A percentile compares a stretch with the other conserved stretches of the same genome.
Conservation (phyloP, 2,888 invertebrate genomes). For the Cosmopolites sordidus region DNA sequence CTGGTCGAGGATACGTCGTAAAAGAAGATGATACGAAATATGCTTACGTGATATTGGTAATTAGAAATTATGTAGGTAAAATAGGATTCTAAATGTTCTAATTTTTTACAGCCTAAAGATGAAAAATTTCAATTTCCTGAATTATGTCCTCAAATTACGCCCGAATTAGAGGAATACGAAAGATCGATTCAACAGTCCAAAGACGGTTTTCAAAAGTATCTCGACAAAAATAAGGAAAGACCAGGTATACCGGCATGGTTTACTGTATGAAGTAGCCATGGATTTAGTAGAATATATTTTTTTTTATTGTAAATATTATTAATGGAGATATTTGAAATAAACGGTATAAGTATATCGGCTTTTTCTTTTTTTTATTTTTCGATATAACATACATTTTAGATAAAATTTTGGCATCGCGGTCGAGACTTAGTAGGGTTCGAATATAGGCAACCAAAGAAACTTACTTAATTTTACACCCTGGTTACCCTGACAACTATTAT, state of each 20-base stretch:
- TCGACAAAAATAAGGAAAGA: slow-evolving; percentile 62
- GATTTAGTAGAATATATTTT: not conserved
- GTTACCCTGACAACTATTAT: too few species aligned
- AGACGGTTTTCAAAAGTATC: slow-evolving; percentile 55
- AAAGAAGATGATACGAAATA: slow-evolving; percentile 81
- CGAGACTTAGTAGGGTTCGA: too few species aligned
- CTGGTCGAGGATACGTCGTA: slow-evolving; percentile 60
- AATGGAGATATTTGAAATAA: too few species aligned
- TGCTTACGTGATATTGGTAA: slow-evolving; percentile 76
- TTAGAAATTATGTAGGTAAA: slow-evolving; percentile 28
- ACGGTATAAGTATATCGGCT: too few species aligned
- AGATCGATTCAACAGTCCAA: slow-evolving; percentile 62
- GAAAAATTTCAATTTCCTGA: slow-evolving; percentile 74
- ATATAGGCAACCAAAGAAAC: too few species aligned
- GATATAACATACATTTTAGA: too few species aligned
- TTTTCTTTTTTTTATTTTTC: too few species aligned
- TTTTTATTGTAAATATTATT: not conserved
- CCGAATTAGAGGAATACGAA: slow-evolving; percentile 57
- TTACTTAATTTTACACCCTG: too few species aligned
- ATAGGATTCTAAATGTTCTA: not conserved
- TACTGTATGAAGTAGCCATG: slow-evolving; percentile 40
- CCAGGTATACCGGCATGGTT: slow-evolving; percentile 78
- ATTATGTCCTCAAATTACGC: slow-evolving; percentile 55
- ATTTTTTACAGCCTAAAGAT: slow-evolving; percentile 60
- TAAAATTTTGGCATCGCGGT: too few species aligned